Evolutionary conservation across 2,888 invertebrate species (phyloP), one percentile per base, ranked within the genome.

Genomic region (Noctuana brunneofusca): DNA sequence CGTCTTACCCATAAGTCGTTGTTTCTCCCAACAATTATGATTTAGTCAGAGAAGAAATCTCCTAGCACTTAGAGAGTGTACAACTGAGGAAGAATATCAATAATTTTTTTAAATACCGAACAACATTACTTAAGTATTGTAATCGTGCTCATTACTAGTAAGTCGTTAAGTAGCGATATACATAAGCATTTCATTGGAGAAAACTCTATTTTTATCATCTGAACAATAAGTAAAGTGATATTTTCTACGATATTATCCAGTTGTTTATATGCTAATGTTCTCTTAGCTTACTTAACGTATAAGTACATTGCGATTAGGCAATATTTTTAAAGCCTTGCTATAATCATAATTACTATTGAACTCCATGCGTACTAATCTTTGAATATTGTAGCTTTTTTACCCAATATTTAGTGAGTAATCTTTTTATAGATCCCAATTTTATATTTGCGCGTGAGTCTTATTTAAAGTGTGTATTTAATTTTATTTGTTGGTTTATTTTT

Each of bases 351-450:
- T 67, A 69, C 70, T 84, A 80, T 74, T 81, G 75, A 75, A 78
- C 69, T 73, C 74, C 75, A 77, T 78, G 76, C 78, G 72, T 80
- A 81, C 75, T 81, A 79, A 78, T 74, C 71, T 75, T 75, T 69
- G 68, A 71, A 70, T 77, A 76, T 75, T 70, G 86, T 91, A 91
- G 89, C 89, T 89, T 91, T 91, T 91, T 81, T 89, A 89, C 87
- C 85, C 84, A 79, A 71, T 71, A 69, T 62, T 69, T 75, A 73
- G 69, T 77, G 76, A 80, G 79, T 80, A 77, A 79, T 64, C 58
- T 75, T 79, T 80, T 80, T 75, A 54, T 38, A 54, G 35, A 48
- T 60, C 48, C 53, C 38, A 54, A 54, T 3, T 24, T 54, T 43
- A 48, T 38, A 22, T 0, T 14, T 0, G 53, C 32, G 60, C 60